These are phyloP conservation scores for Procambarus virginalis DNA, from an alignment of 1,140 invertebrate genomes.

Conservation along the genomic window DNA sequence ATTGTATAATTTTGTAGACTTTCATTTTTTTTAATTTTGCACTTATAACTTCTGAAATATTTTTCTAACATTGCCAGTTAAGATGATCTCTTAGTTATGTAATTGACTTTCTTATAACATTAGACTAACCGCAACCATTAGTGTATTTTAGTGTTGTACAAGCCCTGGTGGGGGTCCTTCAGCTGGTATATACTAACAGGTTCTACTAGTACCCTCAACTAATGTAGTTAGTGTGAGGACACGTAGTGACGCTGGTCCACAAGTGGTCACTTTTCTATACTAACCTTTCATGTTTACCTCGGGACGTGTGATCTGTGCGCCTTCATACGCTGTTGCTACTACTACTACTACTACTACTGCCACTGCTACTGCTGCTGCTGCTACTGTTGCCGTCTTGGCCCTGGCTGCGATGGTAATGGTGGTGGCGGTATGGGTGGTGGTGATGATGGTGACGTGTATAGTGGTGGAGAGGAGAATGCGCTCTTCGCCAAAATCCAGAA, in stretches of 20 bases:
- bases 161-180: neutral
- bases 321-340: conserved; percentile 5
- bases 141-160: too few relatives aligned
- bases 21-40: neutral
- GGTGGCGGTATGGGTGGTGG: conserved; percentile 5
- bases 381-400: neutral
- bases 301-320: conserved; percentile 16
- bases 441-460: conserved; percentile 73
- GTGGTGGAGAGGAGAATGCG: conserved; percentile 83
- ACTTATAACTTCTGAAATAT: neutral
- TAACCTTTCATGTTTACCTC: neutral
- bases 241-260: too few relatives aligned
- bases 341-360: neutral
- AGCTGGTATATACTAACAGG: neutral
- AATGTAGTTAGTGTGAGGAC: neutral
- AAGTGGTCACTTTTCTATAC: neutral
- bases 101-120: neutral
- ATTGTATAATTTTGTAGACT: neutral
- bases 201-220: neutral
- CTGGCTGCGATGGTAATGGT: neutral
- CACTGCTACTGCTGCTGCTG: neutral
- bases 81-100: neutral
- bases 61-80: neutral
- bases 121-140: too few relatives aligned
- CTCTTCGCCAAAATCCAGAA: conserved; percentile 82